These are phyloP conservation scores for Acanthosepion pharaonis DNA, from an alignment of 2,888 invertebrate genomes.

Conservation along the genomic window DNA sequence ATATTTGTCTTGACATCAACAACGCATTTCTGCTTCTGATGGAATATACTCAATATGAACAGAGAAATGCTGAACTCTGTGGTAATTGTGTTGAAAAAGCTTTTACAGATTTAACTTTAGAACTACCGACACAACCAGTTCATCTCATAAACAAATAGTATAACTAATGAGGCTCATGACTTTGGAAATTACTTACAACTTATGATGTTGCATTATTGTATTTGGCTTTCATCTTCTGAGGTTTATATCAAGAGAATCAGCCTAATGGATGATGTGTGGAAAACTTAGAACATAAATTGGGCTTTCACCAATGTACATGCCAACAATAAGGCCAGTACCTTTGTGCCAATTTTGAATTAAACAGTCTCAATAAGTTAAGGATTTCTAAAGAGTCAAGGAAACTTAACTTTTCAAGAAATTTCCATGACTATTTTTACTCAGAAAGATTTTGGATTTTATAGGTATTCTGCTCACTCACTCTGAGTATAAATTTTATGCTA, in stretches of 20 bases:
- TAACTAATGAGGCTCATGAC: constrained; percentile 16
- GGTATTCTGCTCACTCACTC: too few relatives aligned
- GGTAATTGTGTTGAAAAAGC: constrained; percentile 21
- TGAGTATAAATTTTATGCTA: too few relatives aligned
- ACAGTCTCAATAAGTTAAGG: neutral
- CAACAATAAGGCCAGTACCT: neutral
- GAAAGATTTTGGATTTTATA: too few relatives aligned
- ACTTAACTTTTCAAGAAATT: neutral
- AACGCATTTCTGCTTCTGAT: neutral
- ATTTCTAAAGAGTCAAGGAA: neutral
- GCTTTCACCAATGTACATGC: neutral
- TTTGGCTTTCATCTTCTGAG: neutral
- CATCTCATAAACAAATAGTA: neutral
- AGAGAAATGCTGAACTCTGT: neutral
- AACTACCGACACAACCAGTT: neutral
- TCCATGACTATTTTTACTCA: neutral
- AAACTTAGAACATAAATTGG: neutral
- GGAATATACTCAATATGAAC: neutral
- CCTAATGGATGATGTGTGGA: neutral
- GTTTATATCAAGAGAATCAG: neutral
- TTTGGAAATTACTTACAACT: neutral
- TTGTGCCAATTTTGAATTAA: neutral
- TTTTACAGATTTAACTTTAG: neutral
- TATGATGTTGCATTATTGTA: neutral
- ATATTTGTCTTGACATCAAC: neutral